A percentile compares a stretch with the other conserved stretches of the same genome.
Evolutionary conservation across 2,797 vertebrate genomes (phyloP).

Genomic region (Notamacropus eugenii): DNA sequence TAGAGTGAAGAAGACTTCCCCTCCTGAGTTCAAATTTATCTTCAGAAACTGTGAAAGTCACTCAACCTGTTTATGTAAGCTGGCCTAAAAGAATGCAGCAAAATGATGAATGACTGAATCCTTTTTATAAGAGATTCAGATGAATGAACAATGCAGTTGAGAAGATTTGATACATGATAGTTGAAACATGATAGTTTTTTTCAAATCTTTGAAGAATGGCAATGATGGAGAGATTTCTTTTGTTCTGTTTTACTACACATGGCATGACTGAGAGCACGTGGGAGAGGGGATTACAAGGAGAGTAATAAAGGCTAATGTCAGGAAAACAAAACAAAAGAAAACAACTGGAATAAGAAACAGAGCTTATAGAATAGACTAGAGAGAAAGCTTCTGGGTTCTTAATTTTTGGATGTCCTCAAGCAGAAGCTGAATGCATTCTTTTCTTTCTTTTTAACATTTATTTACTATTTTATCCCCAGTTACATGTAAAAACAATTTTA

Average conservation of each 20-base stretch:
- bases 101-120: neutral
- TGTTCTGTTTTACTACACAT: neutral
- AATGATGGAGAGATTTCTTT: neutral
- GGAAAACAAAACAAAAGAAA: neutral
- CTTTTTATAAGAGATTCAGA: neutral
- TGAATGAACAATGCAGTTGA: neutral
- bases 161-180: neutral
- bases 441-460: too few relatives aligned
- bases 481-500: too few relatives aligned
- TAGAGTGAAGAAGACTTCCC: too few relatives aligned
- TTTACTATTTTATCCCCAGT: too few relatives aligned
- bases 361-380: neutral
- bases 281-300: neutral
- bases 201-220: neutral
- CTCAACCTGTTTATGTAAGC: neutral
- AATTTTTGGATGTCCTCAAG: neutral
- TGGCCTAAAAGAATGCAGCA: neutral
- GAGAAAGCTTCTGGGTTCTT: neutral
- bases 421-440: neutral
- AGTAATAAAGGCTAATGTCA: neutral
- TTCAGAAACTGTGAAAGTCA: too few relatives aligned
- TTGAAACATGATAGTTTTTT: neutral
- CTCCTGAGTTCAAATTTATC: too few relatives aligned
- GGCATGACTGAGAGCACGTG: neutral
- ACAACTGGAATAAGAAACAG: neutral